These are phyloP conservation scores for Lineus longissimus DNA, from an alignment of 1,140 invertebrate genomes.

Conservation along the genomic window DNA sequence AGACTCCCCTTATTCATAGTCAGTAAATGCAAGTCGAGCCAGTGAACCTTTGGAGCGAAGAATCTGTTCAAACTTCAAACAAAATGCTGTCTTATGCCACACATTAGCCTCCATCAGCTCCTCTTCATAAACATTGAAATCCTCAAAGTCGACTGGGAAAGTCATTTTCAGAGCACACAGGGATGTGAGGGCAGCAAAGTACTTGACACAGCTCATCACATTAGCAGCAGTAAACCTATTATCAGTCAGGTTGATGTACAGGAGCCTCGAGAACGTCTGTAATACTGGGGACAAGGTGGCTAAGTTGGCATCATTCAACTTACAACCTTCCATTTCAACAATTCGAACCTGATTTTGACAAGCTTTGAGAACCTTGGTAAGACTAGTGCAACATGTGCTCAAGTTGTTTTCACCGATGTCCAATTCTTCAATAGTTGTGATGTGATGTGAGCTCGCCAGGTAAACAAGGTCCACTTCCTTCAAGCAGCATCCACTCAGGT, in stretches of 20 bases:
- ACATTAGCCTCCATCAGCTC: too few species aligned
- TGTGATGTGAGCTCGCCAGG: slow-evolving; percentile 26
- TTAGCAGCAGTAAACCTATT: neutral
- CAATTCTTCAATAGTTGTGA: slow-evolving; percentile 25
- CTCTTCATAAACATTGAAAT: too few species aligned
- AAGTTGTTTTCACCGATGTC: slow-evolving; percentile 41
- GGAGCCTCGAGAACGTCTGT: neutral
- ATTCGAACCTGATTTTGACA: slow-evolving; percentile 7
- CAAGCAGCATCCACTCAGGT: slow-evolving; percentile 33
- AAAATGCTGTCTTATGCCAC: too few species aligned
- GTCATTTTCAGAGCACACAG: neutral
- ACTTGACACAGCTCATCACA: neutral
- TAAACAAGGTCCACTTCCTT: slow-evolving; percentile 29
- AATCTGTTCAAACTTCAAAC: too few species aligned
- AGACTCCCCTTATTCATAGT: too few species aligned
- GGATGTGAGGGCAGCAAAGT: neutral
- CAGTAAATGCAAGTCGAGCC: too few species aligned
- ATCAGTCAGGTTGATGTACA: neutral
- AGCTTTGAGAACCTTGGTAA: slow-evolving; percentile 20
- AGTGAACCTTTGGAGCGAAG: too few species aligned
- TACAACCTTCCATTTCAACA: slow-evolving; percentile 18
- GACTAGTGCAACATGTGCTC: slow-evolving; percentile 5
- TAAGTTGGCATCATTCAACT: slow-evolving; percentile 5
- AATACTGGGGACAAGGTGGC: neutral
- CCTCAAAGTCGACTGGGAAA: neutral